phyloP scores from a whole-genome alignment of 2,113 vertebrate species.

The Rallus limicola region DNA sequence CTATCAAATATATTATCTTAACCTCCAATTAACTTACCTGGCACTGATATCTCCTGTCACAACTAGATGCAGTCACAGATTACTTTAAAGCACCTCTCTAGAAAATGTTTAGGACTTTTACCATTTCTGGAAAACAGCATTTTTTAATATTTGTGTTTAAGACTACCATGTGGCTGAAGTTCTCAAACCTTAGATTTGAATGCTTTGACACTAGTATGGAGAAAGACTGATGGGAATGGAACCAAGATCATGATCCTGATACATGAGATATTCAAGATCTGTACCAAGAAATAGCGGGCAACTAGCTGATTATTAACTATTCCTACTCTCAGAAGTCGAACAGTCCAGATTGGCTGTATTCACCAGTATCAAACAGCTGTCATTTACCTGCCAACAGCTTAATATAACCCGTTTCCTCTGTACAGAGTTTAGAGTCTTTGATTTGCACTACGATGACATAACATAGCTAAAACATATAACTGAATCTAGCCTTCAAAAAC shows the following conservation, averaged over 20 bases:
- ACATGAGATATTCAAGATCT: neutral
- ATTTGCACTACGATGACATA: neutral
- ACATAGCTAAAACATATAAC: neutral
- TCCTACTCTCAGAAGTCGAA: neutral
- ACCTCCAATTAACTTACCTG: neutral
- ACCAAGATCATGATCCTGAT: neutral
- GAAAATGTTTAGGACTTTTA: neutral
- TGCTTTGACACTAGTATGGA: neutral
- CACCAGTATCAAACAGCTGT: neutral
- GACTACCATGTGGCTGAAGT: neutral
- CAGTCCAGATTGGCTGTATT: neutral
- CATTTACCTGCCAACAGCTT: neutral
- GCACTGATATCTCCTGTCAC: neutral
- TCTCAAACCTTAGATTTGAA: neutral
- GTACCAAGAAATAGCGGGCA: neutral
- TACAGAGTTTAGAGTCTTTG: neutral
- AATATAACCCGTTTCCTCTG: neutral
- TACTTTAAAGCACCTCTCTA: neutral
- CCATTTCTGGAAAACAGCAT: neutral
- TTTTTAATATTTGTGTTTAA: neutral
- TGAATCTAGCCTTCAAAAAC: neutral
- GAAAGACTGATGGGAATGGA: neutral
- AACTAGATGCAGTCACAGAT: neutral
- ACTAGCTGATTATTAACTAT: neutral
- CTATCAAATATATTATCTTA: neutral